Conservation (phyloP, 1,140 invertebrate genomes). For the Drosophila eugracilis region DNA sequence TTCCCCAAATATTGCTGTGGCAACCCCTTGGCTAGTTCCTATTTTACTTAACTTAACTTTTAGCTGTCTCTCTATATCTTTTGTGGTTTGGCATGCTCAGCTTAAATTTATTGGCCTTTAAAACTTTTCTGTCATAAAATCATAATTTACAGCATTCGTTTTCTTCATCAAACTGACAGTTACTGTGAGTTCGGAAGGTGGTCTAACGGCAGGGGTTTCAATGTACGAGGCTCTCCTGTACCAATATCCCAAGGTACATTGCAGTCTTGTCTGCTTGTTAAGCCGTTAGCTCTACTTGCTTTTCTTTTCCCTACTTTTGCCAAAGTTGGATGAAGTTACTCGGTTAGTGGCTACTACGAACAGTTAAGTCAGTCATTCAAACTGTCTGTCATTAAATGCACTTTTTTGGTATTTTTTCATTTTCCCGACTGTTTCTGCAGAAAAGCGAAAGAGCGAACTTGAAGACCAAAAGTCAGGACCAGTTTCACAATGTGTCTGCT, state of each 20-base stretch:
- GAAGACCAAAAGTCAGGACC: slow-evolving; percentile 50
- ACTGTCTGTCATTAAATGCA: slow-evolving; percentile 71
- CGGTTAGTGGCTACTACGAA: background rate
- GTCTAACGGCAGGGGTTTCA: slow-evolving; percentile 14
- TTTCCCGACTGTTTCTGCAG: slow-evolving; percentile 59
- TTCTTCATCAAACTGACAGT: slow-evolving; percentile 67
- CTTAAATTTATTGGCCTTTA: slow-evolving; percentile 75
- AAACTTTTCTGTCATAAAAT: slow-evolving; percentile 80
- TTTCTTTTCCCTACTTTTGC: slow-evolving; percentile 34
- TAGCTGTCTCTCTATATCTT: slow-evolving; percentile 15
- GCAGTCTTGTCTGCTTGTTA: slow-evolving; percentile 34
- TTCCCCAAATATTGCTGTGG: background rate
- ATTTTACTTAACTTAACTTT: slow-evolving; percentile 14
- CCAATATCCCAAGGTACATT: slow-evolving; percentile 33
- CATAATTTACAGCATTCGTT: slow-evolving; percentile 81
- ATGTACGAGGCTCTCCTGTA: slow-evolving; percentile 27
- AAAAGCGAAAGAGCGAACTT: slow-evolving; percentile 54
- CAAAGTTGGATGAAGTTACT: slow-evolving; percentile 30
- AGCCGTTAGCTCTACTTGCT: slow-evolving; percentile 51
- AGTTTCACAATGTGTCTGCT: slow-evolving; percentile 47
- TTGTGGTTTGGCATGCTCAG: slow-evolving; percentile 27
- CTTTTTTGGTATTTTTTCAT: slow-evolving; percentile 46
- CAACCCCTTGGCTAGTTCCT: slow-evolving; percentile 16
- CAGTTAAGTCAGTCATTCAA: slow-evolving; percentile 24
- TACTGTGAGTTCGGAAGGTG: slow-evolving; percentile 31